Evolutionary conservation across 2,888 invertebrate genomes (phyloP).

Genomic region (Chironomus riparius): DNA sequence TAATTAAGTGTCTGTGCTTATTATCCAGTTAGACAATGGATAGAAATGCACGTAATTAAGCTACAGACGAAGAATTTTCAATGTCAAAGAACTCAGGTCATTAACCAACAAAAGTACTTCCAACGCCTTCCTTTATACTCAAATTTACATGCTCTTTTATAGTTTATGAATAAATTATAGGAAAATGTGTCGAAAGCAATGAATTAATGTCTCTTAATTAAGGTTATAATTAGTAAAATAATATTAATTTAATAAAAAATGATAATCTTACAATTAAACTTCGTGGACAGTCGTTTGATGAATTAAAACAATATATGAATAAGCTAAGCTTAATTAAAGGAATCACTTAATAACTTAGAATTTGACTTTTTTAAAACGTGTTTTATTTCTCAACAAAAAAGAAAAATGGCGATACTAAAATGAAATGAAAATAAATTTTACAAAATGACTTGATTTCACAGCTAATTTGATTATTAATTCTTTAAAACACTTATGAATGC

Average conservation of each 20-base stretch:
- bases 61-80: not conserved
- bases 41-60: not conserved
- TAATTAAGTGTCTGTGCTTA: not conserved
- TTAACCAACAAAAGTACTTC: not conserved
- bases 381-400: too few relatives aligned
- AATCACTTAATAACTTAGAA: too few relatives aligned
- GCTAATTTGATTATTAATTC: too few relatives aligned
- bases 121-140: not conserved
- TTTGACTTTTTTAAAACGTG: too few relatives aligned
- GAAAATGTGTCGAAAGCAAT: not conserved
- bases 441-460: too few relatives aligned
- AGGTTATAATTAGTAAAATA: not conserved
- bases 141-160: not conserved
- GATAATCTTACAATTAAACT: not conserved
- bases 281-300: not conserved
- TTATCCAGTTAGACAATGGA: not conserved
- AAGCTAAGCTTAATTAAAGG: too few relatives aligned
- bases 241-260: not conserved
- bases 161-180: not conserved
- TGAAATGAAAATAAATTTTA: too few relatives aligned
- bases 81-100: not conserved
- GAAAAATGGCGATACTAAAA: too few relatives aligned
- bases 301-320: not conserved
- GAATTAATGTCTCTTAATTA: not conserved
- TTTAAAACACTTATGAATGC: too few relatives aligned